These are phyloP conservation scores for Cheilosia urbana DNA, from an alignment of 2,888 invertebrate species.

Conservation along the genomic window DNA sequence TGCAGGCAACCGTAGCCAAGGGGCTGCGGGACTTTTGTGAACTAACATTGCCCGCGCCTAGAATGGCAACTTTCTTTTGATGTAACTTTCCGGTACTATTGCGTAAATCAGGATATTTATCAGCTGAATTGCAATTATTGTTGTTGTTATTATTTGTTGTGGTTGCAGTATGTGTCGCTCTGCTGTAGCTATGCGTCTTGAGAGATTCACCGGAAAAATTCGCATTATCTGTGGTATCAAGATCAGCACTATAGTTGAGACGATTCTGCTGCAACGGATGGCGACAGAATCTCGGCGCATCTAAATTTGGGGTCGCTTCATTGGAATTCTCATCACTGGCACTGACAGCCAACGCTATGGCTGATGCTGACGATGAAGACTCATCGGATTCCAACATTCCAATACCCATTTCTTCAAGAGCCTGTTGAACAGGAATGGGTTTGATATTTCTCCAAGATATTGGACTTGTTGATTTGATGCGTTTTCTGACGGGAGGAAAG, in stretches of 20 bases:
- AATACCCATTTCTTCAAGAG: constrained; percentile 86
- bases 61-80: constrained; percentile 79
- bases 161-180: constrained; percentile 1
- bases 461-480: constrained; percentile 77
- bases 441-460: constrained; percentile 78
- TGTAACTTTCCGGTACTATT: constrained; percentile 74
- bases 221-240: constrained; percentile 77
- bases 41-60: constrained; percentile 77
- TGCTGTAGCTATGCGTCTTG: constrained; percentile 63
- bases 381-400: constrained; percentile 86
- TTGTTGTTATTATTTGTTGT: constrained; percentile 42
- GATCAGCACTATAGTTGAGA: constrained; percentile 78
- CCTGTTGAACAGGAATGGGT: constrained; percentile 65
- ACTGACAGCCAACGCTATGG: constrained; percentile 79
- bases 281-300: constrained; percentile 79
- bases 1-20: constrained; percentile 81
- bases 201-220: constrained; percentile 80
- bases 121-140: constrained; percentile 65
- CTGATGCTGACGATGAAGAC: constrained; percentile 81
- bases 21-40: constrained; percentile 80
- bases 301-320: constrained; percentile 80
- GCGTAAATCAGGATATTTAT: constrained; percentile 67
- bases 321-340: constrained; percentile 82
- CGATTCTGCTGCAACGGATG: constrained; percentile 76
- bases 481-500: constrained; percentile 79